phyloP scores from a whole-genome alignment of 2,113 vertebrate genomes.

The Proteles cristata region DNA sequence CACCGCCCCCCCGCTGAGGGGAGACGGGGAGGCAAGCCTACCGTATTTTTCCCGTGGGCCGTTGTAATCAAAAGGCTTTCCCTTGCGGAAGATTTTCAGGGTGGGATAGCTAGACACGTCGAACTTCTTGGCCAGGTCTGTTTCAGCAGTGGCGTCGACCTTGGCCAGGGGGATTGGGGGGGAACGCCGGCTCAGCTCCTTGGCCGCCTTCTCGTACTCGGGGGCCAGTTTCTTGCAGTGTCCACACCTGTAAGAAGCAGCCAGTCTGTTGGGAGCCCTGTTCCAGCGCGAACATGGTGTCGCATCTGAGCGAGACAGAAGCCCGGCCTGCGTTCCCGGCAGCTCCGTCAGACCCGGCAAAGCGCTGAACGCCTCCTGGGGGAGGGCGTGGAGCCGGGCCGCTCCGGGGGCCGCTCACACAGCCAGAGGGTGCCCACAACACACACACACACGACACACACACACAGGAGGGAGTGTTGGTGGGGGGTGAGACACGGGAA shows the following conservation, averaged over 20 bases:
- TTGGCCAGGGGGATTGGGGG: conserved; percentile 95
- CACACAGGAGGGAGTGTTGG: background rate
- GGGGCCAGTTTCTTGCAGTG: conserved; percentile 98
- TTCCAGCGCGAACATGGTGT: rapidly evolving
- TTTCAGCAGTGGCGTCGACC: conserved; percentile 92
- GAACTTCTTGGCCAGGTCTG: conserved; percentile 91
- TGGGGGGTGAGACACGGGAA: rapidly evolving
- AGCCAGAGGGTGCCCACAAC: rapidly evolving
- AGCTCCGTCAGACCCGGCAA: background rate
- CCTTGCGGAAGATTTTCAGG: conserved; percentile 97
- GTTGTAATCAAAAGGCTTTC: conserved; percentile 94
- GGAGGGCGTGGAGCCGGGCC: background rate
- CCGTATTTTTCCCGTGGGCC: conserved; percentile 95
- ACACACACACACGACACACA: rapidly evolving
- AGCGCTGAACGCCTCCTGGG: rapidly evolving
- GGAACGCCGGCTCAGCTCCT: conserved; percentile 90
- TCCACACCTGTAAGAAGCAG: conserved; percentile 91
- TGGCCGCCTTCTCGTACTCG: conserved; percentile 96
- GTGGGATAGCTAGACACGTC: conserved; percentile 94
- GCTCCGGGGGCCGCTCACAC: rapidly evolving
- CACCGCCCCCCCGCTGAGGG: rapidly evolving
- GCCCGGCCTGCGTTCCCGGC: background rate
- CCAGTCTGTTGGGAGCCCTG: background rate
- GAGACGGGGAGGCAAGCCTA: conserved; percentile 32
- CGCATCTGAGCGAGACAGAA: background rate